These are phyloP conservation scores for Drosophila planitibia DNA, from an alignment of 2,888 invertebrate species.

Conservation along the genomic window DNA sequence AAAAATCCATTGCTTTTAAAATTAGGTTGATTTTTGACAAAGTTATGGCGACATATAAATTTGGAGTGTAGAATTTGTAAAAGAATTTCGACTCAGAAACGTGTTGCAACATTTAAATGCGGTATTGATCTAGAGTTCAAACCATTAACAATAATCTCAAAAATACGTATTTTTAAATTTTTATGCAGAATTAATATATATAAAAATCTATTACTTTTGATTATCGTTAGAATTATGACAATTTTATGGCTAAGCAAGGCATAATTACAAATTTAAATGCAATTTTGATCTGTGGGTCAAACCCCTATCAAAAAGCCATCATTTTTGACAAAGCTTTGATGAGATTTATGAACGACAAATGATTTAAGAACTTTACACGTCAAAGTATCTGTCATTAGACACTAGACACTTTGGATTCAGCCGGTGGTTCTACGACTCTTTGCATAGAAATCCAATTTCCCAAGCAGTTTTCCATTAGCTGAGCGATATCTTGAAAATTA, in stretches of 20 bases:
- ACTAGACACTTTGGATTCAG: not conserved
- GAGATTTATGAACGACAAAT: not conserved
- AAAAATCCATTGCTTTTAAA: not conserved
- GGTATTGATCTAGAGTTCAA: not conserved
- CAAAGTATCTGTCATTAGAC: not conserved
- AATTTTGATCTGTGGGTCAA: no score
- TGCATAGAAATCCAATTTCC: not conserved
- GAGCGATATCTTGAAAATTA: constrained; percentile 18
- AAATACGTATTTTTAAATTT: no score
- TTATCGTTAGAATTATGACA: not conserved
- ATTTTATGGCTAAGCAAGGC: no score
- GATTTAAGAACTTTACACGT: not conserved
- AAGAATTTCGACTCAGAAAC: not conserved
- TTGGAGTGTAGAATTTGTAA: no score
- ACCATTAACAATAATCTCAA: no score
- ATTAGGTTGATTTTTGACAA: not conserved
- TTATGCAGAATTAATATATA: no score
- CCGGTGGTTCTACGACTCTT: not conserved
- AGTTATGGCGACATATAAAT: no score
- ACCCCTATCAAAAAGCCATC: no score
- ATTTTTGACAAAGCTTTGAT: not conserved
- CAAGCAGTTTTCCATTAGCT: constrained; percentile 21
- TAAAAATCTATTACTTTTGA: not conserved
- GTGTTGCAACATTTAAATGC: not conserved
- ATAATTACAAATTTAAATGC: no score